phyloP scores from a whole-genome alignment of 2,113 vertebrate genomes.

The Dipodomys spectabilis region DNA sequence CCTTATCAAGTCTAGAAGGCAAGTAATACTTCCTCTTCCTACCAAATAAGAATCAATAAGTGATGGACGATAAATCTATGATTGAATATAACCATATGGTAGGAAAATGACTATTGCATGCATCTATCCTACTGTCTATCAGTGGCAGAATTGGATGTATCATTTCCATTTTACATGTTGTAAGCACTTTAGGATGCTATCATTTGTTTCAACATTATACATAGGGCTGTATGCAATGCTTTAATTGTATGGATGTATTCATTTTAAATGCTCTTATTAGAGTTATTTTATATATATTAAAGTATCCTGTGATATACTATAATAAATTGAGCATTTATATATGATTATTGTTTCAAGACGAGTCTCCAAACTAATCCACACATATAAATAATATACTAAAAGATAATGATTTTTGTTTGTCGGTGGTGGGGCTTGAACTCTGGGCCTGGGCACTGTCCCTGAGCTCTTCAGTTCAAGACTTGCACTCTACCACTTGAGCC shows the following conservation, averaged over 20 bases:
- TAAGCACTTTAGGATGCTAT: background rate
- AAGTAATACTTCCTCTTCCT: background rate
- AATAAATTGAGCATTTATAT: constrained; percentile 28
- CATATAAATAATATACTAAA: background rate
- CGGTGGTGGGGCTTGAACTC: no score
- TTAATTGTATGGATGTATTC: background rate
- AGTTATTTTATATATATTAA: constrained; percentile 34
- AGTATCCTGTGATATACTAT: background rate
- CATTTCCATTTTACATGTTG: background rate
- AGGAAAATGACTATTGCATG: background rate
- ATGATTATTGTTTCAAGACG: constrained; percentile 19
- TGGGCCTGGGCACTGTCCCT: no score
- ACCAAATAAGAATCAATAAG: background rate
- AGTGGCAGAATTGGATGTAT: no score
- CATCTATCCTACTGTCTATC: background rate
- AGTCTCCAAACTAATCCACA: background rate
- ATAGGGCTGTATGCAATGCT: background rate
- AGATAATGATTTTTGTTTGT: background rate
- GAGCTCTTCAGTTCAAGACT: no score
- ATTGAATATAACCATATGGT: background rate
- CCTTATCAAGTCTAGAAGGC: background rate
- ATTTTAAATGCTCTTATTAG: background rate
- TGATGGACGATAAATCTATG: background rate
- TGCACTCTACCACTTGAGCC: no score
- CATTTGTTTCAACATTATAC: background rate